phyloP scores from a whole-genome alignment of 1,140 invertebrate genomes.

The Drosophila bifasciata region DNA sequence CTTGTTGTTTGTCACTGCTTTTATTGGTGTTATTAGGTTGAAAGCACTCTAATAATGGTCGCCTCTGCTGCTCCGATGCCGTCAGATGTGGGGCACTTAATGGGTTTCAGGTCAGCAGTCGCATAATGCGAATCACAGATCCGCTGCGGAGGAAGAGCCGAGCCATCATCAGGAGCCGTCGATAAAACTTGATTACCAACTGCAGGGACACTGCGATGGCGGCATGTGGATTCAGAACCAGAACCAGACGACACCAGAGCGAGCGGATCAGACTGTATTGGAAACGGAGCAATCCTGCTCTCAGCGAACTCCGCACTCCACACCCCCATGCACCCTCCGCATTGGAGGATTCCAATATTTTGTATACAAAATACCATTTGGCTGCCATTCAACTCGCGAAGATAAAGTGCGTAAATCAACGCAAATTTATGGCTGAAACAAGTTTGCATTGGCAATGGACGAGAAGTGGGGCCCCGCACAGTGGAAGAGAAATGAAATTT shows the following conservation, averaged over 20 bases:
- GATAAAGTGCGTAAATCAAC: slow-evolving; percentile 61
- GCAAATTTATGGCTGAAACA: slow-evolving; percentile 60
- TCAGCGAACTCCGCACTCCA: slow-evolving; percentile 12
- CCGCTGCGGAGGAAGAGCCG: slow-evolving; percentile 39
- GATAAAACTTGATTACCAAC: slow-evolving; percentile 56
- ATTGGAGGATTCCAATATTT: slow-evolving; percentile 39
- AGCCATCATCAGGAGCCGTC: slow-evolving; percentile 28
- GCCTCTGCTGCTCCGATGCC: slow-evolving; percentile 33
- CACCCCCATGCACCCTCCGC: not conserved
- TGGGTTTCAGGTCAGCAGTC: slow-evolving; percentile 78
- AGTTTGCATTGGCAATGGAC: slow-evolving; percentile 49
- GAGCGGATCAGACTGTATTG: slow-evolving; percentile 22
- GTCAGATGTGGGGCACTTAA: slow-evolving; percentile 69
- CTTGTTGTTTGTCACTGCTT: slow-evolving; percentile 67
- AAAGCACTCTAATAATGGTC: slow-evolving; percentile 73
- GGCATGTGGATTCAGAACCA: not conserved
- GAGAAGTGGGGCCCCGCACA: slow-evolving; percentile 29
- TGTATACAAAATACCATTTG: slow-evolving; percentile 46
- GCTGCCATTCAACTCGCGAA: slow-evolving; percentile 62
- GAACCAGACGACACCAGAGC: not conserved
- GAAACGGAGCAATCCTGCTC: slow-evolving; percentile 39
- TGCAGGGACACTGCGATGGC: not conserved
- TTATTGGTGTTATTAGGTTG: slow-evolving; percentile 82
- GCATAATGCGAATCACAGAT: slow-evolving; percentile 76
- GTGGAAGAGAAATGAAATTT: slow-evolving; percentile 40